Base-by-base conservation (phyloP, 2,113 vertebrate genomes). In the Hippocampus mohnikei region DNA sequence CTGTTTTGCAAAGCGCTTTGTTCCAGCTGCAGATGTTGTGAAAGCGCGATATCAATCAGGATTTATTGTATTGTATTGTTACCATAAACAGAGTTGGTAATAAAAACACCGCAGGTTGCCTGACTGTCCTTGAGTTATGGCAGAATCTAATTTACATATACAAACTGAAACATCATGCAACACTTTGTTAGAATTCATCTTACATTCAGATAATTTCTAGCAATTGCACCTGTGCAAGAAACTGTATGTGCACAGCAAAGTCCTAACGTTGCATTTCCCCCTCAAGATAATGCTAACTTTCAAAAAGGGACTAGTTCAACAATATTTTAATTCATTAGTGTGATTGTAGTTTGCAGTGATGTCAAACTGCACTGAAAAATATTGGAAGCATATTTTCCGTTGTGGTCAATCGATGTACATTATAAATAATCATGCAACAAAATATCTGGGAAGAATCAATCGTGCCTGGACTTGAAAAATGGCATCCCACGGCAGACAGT, bases 61-160 rank as follows among this genome's bases (percentile, higher is more conserved):
- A 6, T 37, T 5, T 37, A 6, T 37, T 37, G 33, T 33, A 33
- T 33, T 33, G 29, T 37, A 37, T 37, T 37, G 33, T 37, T 37
- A 37, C 0, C 77, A 71, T 44, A 44, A 10, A 44, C 42, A 71
- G 66, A 67, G 11, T 27, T 15, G 44, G 50, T 50, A 13, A 59
- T 9, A 27, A 13, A 44, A 62, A 62, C 53, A 15, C 37, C 37
- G 66, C 8, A 63, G 74, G 25, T 53, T 16, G 12, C 40, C 72
- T 64, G 66, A 16, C 52, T 64, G 65, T 70, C 56, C 56, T 58
- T 58, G 12, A 58, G 12, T 25, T 58, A 25, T 20, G 65, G 21
- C 3, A 48, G 15, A 48, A 48, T 48, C 13, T 48, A 1, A 48
- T 44, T 12, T 44, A 13, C 41, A 42, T 11, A 42, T 42, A 42